Evolutionary conservation across 2,888 invertebrate species (phyloP).

Genomic region (Dryadula phaetusa): DNA sequence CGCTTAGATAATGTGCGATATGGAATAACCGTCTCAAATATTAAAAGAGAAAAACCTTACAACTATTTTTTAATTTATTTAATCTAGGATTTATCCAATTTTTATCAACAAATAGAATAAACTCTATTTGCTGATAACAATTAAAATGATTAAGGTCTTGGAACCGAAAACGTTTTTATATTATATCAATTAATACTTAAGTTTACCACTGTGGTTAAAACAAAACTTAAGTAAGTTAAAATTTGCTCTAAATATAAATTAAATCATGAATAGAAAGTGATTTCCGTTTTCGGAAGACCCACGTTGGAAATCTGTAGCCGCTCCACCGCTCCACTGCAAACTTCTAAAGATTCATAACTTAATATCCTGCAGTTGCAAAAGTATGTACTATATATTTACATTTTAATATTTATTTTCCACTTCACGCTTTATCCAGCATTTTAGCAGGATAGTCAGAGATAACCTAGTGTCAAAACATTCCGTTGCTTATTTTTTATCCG

Average conservation of each 20-base stretch:
- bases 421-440: too few relatives aligned
- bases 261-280: slow-evolving; percentile 19
- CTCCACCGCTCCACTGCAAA: neutral
- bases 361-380: slow-evolving; percentile 13
- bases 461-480: too few relatives aligned
- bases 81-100: too few relatives aligned
- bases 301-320: slow-evolving; percentile 21
- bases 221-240: neutral
- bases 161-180: neutral
- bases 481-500: too few relatives aligned
- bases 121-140: too few relatives aligned
- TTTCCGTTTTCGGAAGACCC: slow-evolving; percentile 14
- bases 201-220: neutral
- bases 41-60: too few relatives aligned
- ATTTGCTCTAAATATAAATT: slow-evolving; percentile 19
- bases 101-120: too few relatives aligned
- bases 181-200: neutral
- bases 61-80: too few relatives aligned
- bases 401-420: neutral
- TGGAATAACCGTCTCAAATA: too few relatives aligned
- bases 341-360: slow-evolving; percentile 26
- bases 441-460: too few relatives aligned
- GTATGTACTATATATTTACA: neutral
- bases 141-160: neutral
- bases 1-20: too few relatives aligned